Evolutionary conservation across 2,113 vertebrate genomes (phyloP), one percentile per base, ranked within the genome.

Genomic region (Natator depressus): DNA sequence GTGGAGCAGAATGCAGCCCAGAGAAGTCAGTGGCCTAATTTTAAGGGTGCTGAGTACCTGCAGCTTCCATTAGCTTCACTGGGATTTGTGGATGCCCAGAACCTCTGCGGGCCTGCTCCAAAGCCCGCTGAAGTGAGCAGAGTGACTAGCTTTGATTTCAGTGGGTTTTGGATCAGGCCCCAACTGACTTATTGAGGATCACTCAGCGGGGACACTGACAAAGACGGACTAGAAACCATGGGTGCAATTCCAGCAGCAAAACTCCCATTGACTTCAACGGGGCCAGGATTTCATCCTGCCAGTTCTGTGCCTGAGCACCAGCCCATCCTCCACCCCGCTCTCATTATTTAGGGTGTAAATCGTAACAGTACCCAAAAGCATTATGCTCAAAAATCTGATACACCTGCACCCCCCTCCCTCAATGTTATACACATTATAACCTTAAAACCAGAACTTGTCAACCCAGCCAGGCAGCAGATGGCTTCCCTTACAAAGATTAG

Each of bases 131-230:
- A 75, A 75, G 38, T 2, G 6, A 10, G 24, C 75, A 4, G 2
- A 79, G 0, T 24, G 92, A 35, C 31, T 62, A 82, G 89, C 84
- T 55, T 35, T 0, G 0, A 72, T 6, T 0, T 0, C 19, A 4
- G 38, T 24, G 6, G 2, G 3, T 14, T 47, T 78, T 50, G 20
- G 79, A 31, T 35, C 50, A 84, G 35, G 59, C 59, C 27, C 13
- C 59, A 31, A 31, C 27, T 29, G 27, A 31, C 27, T 62, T 25
- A 12, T 5, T 57, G 55, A 57, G 55, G 53, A 57, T 57, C 57
- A 31, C 27, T 62, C 29, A 14, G 57, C 14, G 27, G 29, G 59
- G 59, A 62, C 55, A 57, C 53, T 54, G 53, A 20, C 53, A 8
- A 54, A 54, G 55, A 57, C 1, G 55, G 57, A 62, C 25, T 29